These are phyloP conservation scores for Tetragonula clypearis DNA, from an alignment of 1,140 invertebrate species.

Conservation along the genomic window DNA sequence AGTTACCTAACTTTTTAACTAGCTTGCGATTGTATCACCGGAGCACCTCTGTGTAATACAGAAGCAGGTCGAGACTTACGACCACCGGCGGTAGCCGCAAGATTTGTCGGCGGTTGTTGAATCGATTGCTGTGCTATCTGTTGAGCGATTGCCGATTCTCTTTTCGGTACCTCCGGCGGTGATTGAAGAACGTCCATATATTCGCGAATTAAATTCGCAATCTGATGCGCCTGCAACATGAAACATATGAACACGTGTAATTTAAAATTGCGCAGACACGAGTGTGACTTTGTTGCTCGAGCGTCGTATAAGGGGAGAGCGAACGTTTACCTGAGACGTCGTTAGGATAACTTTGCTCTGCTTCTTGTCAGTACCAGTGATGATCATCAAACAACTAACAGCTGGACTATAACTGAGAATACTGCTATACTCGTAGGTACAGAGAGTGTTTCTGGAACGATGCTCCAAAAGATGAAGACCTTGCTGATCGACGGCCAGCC, in stretches of 20 bases:
- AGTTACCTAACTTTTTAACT: slow-evolving; percentile 75
- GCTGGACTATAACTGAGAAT: slow-evolving; percentile 94
- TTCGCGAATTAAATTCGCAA: slow-evolving; percentile 95
- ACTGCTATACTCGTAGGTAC: slow-evolving; percentile 93
- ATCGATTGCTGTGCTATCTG: slow-evolving; percentile 74
- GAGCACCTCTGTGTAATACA: slow-evolving; percentile 82
- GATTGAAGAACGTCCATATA: slow-evolving; percentile 91
- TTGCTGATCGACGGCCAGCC: slow-evolving; percentile 95
- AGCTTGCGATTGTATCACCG: slow-evolving; percentile 82
- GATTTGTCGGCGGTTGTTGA: slow-evolving; percentile 53
- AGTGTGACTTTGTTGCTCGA: neutral
- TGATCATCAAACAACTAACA: slow-evolving; percentile 94
- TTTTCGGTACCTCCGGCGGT: slow-evolving; percentile 76
- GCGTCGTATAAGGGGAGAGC: neutral
- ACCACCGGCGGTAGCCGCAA: slow-evolving; percentile 65
- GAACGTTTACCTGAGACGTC: slow-evolving; percentile 88
- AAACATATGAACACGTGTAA: neutral
- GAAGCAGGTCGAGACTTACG: slow-evolving; percentile 81
- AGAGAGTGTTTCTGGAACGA: slow-evolving; percentile 92
- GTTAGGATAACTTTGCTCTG: slow-evolving; percentile 95
- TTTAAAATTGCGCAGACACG: neutral
- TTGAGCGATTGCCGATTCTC: slow-evolving; percentile 74
- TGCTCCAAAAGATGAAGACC: slow-evolving; percentile 96
- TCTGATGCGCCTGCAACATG: slow-evolving; percentile 91
- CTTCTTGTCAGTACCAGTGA: slow-evolving; percentile 92